Conservation (phyloP, 1,140 invertebrate species). For the Drosophila lowei region DNA sequence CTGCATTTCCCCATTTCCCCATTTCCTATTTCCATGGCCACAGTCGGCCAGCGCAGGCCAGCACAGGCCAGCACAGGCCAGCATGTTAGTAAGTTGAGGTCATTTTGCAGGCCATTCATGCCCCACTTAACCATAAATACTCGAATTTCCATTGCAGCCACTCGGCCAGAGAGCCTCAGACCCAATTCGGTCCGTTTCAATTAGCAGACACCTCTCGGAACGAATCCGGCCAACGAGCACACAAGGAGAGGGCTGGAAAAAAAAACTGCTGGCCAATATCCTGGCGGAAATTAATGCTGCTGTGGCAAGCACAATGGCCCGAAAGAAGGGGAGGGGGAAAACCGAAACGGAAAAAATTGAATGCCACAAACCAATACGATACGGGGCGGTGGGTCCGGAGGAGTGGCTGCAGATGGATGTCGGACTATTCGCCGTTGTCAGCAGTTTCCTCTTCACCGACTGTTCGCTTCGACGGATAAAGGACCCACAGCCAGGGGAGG, state of each 20-base stretch:
- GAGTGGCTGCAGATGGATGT: slow-evolving; percentile 37
- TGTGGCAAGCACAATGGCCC: slow-evolving; percentile 41
- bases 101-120: slow-evolving; percentile 39
- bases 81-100: slow-evolving; percentile 40
- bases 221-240: slow-evolving; percentile 18
- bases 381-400: not conserved
- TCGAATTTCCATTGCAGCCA: slow-evolving; percentile 46
- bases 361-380: slow-evolving; percentile 49
- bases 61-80: slow-evolving; percentile 8
- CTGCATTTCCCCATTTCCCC: not conserved
- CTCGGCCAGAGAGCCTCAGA: slow-evolving; percentile 24
- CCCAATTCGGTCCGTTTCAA: slow-evolving; percentile 56
- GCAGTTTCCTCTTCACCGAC: slow-evolving; percentile 58
- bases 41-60: slow-evolving; percentile 6
- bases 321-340: slow-evolving; percentile 1
- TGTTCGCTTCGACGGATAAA: slow-evolving; percentile 53
- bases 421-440: slow-evolving; percentile 57
- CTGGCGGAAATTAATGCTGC: slow-evolving; percentile 77
- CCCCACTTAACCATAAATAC: slow-evolving; percentile 52
- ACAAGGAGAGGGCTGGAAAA: slow-evolving; percentile 24
- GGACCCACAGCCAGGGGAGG: slow-evolving; percentile 14
- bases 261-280: slow-evolving; percentile 70
- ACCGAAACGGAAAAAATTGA: slow-evolving; percentile 36
- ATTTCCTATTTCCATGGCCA: slow-evolving; percentile 20
- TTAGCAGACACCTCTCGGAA: slow-evolving; percentile 61